These are phyloP conservation scores for Glaucopsyche alexis DNA, from an alignment of 2,888 invertebrate genomes.

Conservation along the genomic window DNA sequence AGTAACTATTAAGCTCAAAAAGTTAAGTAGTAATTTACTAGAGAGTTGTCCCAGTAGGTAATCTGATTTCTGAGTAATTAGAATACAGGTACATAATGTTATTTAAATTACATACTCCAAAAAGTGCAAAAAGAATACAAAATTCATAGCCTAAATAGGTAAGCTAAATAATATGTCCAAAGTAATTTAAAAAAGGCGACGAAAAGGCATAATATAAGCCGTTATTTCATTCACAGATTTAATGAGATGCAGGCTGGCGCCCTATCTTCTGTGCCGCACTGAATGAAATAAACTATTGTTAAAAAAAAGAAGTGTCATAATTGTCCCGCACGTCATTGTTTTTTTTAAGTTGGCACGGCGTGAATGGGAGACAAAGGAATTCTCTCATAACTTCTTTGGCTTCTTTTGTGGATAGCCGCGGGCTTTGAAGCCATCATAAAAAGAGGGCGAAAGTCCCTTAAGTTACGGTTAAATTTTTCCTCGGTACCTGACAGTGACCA, in stretches of 20 bases:
- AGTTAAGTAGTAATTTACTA: no score
- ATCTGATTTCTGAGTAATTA: no score
- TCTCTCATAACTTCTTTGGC: conserved; percentile 45
- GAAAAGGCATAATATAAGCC: conserved; percentile 7
- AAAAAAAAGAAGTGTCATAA: conserved; percentile 34
- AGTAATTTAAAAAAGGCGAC: not conserved
- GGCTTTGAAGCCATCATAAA: conserved; percentile 39
- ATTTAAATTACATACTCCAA: not conserved
- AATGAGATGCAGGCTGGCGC: conserved; percentile 34
- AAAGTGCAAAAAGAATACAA: not conserved
- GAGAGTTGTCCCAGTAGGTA: no score
- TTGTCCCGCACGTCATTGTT: conserved; percentile 40
- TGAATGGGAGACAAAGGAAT: conserved; percentile 46
- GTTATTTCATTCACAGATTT: conserved; percentile 31
- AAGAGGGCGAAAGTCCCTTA: conserved; percentile 38
- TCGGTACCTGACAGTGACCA: conserved; percentile 36
- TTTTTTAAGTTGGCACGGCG: conserved; percentile 37
- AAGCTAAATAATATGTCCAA: not conserved
- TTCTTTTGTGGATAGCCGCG: conserved; percentile 44
- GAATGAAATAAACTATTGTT: conserved; percentile 33
- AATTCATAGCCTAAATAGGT: not conserved
- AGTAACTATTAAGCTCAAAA: no score
- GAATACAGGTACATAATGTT: no score
- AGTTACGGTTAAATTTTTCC: conserved; percentile 37
- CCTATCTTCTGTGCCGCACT: conserved; percentile 33